Percentiles rank a stretch among this genome's conserved stretches.
Conservation (phyloP, 2,888 invertebrate genomes). For the Hirtodrosophila duncani region DNA sequence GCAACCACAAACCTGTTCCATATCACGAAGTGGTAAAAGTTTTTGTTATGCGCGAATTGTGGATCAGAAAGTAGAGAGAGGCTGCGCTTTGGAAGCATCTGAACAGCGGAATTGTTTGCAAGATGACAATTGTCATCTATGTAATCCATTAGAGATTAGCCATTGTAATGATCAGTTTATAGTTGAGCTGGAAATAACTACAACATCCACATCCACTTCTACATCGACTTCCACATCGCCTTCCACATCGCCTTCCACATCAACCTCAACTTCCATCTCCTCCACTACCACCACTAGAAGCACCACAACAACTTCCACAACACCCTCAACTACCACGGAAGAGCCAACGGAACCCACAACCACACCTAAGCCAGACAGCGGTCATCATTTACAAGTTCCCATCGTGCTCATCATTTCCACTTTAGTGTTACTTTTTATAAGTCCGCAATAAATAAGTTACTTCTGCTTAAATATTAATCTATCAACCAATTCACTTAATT, state of each 20-base stretch:
- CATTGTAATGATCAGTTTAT: slow-evolving; percentile 38
- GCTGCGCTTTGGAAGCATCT: slow-evolving; percentile 34
- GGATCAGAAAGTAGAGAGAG: slow-evolving; percentile 24
- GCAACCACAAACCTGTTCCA: slow-evolving; percentile 18
- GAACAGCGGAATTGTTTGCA: slow-evolving; percentile 35
- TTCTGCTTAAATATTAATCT: slow-evolving; percentile 34
- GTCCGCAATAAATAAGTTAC: too few relatives aligned
- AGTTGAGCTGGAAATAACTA: not conserved
- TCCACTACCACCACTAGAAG: slow-evolving; percentile 1
- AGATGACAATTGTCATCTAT: slow-evolving; percentile 43
- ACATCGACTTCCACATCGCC: slow-evolving; percentile 3
- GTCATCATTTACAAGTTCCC: slow-evolving; percentile 1
- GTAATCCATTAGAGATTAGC: slow-evolving; percentile 34
- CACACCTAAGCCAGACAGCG: slow-evolving; percentile 6
- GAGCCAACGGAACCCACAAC: slow-evolving; percentile 20
- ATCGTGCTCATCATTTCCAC: not conserved
- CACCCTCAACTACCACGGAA: slow-evolving; percentile 2
- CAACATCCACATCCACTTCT: slow-evolving; percentile 12
- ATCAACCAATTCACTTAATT: slow-evolving; percentile 22
- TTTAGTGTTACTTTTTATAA: too few relatives aligned
- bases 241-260: not conserved
- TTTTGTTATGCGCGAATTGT: slow-evolving; percentile 39
- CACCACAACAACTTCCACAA: slow-evolving; percentile 2
- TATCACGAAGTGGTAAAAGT: slow-evolving; percentile 45
- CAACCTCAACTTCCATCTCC: not conserved